phyloP scores from a whole-genome alignment of 2,888 invertebrate species.

The Exephanes ischioxanthus region DNA sequence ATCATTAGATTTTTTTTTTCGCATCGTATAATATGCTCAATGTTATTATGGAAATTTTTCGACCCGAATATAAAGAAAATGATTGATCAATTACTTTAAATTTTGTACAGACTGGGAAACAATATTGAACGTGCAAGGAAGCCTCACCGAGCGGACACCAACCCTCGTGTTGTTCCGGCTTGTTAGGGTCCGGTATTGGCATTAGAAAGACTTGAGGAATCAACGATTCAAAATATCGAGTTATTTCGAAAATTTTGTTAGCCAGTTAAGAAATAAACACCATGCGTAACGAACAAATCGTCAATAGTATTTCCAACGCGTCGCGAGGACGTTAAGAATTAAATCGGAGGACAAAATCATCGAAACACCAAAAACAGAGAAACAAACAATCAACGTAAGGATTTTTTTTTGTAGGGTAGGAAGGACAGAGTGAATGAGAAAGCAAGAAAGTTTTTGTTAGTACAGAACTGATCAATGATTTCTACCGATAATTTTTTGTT shows the following conservation, averaged over 20 bases:
- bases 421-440: conserved; percentile 68
- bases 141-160: conserved; percentile 94
- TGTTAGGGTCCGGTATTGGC: conserved; percentile 94
- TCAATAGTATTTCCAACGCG: conserved; percentile 59
- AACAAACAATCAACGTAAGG: conserved; percentile 50
- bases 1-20: background rate
- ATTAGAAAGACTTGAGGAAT: conserved; percentile 85
- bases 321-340: conserved; percentile 53
- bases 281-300: conserved; percentile 58
- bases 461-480: conserved; percentile 76
- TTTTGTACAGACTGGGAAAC: conserved; percentile 73
- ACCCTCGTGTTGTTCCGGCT: conserved; percentile 96
- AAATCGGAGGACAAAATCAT: conserved; percentile 46
- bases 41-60: background rate
- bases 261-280: conserved; percentile 27
- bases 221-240: conserved; percentile 63
- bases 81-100: background rate
- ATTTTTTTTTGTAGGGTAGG: conserved; percentile 46
- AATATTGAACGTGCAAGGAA: conserved; percentile 79
- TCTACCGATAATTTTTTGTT: conserved; percentile 20
- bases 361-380: conserved; percentile 43
- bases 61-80: background rate
- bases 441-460: conserved; percentile 73
- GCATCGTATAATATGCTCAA: background rate
- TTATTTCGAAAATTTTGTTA: conserved; percentile 11